Conservation (phyloP, 2,888 invertebrate genomes). For the Himalopsyche anomala region DNA sequence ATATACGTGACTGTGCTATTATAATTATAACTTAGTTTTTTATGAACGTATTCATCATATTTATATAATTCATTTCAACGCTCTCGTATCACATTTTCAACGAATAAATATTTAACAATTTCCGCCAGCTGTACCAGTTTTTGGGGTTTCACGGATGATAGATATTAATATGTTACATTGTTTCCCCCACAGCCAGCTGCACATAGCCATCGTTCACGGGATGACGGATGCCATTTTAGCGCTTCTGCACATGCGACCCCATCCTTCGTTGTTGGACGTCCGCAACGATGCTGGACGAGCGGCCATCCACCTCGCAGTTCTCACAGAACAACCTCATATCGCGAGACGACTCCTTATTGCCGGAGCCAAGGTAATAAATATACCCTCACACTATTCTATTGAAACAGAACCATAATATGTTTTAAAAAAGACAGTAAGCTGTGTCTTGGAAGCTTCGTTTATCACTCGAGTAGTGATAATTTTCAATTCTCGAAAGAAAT, state of each 20-base stretch:
- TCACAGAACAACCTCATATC: constrained; percentile 85
- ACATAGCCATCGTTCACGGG: constrained; percentile 88
- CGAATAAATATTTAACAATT: not conserved
- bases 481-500: too few relatives aligned
- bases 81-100: too few relatives aligned
- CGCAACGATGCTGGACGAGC: constrained; percentile 88
- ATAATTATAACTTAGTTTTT: too few relatives aligned
- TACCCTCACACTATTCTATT: not conserved
- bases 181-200: constrained; percentile 82
- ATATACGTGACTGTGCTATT: too few relatives aligned
- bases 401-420: too few relatives aligned
- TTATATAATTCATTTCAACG: too few relatives aligned
- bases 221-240: constrained; percentile 84
- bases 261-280: constrained; percentile 86
- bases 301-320: constrained; percentile 90
- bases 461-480: too few relatives aligned
- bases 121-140: not conserved
- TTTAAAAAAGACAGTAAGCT: too few relatives aligned
- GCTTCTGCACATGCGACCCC: constrained; percentile 86
- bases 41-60: too few relatives aligned
- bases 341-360: constrained; percentile 87
- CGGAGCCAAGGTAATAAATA: constrained; percentile 79
- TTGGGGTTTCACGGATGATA: not conserved
- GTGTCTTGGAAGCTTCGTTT: too few relatives aligned
- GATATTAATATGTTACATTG: not conserved